Base-by-base conservation (phyloP, 2,888 invertebrate genomes). In the Ceramica pisi region DNA sequence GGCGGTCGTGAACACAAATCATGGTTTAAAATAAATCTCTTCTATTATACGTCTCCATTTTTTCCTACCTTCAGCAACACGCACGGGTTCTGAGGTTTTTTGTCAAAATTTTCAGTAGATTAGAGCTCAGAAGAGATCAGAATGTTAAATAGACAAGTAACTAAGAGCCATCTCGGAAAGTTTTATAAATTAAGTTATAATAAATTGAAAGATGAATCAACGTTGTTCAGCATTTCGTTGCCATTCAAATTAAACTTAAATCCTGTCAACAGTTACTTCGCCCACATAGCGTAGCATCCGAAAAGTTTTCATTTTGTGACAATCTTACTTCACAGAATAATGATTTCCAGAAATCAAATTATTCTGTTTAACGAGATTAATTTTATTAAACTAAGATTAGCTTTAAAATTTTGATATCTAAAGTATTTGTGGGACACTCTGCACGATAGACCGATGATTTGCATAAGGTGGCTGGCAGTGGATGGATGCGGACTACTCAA, bases 241-340 rank as follows among this genome's bases (percentile, higher is more conserved):
- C 19, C 46, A n/a, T 26, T 10, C 46, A 71, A 70, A 35, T 41
- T 72, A 26, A 51, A 44, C 35, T 46, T 19, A 50, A 19, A n/a
- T 41, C 46, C 16, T 50, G 61, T 50, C 31, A 51, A 57, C 21
- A 55, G 31, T 61, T 53, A 63, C 46, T 48, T 51, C 48, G 78
- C 76, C 26, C n/a, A 46, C 2, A 31, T 14, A 44, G 67, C 78
- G 74, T 70, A 69, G 57, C 23, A 48, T 35, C 35, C 53, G 61
- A 63, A 80, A 73, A 86, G 81, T 86, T 84, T 62, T 72, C 65
- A 66, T 78, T 57, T 57, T 77, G 67, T 81, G 81, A 87, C 74
- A 80, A 84, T 81, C 79, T 83, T 69, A 78, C 69, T 84, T 75
- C 70, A 77, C 64, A 72, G 72, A 82, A 79, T 83, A 85, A 83